A percentile compares a stretch with the other conserved stretches of the same genome.
Evolutionary conservation across 2,797 vertebrate genomes (phyloP).

Genomic region (Atherinosoma microstoma): DNA sequence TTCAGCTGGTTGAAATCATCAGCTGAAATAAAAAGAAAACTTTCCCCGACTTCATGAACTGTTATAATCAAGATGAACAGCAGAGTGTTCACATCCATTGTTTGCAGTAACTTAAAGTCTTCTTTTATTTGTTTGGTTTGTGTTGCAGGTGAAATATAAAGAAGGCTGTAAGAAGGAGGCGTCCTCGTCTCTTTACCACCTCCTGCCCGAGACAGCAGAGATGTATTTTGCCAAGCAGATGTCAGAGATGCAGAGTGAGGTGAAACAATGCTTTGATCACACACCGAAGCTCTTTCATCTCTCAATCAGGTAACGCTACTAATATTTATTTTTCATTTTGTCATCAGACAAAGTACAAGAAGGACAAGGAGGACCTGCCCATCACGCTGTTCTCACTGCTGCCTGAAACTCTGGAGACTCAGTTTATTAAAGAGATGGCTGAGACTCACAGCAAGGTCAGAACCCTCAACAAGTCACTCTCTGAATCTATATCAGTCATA

Average conservation of each 20-base stretch:
- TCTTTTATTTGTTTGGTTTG: neutral
- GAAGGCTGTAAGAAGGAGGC: constrained; percentile 75
- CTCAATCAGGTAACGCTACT: neutral
- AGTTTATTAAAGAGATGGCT: constrained; percentile 66
- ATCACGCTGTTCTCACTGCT: constrained; percentile 62
- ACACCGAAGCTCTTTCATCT: accelerated
- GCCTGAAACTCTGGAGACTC: constrained; percentile 68
- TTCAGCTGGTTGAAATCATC: neutral
- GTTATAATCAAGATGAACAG: neutral
- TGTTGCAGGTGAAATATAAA: constrained; percentile 65
- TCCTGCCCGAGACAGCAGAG: constrained; percentile 64
- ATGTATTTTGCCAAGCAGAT: constrained; percentile 52
- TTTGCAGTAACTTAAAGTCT: neutral
- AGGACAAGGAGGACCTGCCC: constrained; percentile 63
- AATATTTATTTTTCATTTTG: neutral
- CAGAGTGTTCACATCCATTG: neutral
- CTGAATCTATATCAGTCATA: too few species aligned
- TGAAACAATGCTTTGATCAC: neutral
- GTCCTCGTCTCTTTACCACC: constrained; percentile 84
- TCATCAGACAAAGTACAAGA: constrained; percentile 71
- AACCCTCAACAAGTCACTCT: accelerated
- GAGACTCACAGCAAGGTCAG: constrained; percentile 84
- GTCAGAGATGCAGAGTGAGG: constrained; percentile 72
- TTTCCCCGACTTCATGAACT: neutral
- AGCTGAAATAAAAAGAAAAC: too few species aligned